Base-by-base conservation (phyloP, 1,140 invertebrate species). In the Whitmania pigra region DNA sequence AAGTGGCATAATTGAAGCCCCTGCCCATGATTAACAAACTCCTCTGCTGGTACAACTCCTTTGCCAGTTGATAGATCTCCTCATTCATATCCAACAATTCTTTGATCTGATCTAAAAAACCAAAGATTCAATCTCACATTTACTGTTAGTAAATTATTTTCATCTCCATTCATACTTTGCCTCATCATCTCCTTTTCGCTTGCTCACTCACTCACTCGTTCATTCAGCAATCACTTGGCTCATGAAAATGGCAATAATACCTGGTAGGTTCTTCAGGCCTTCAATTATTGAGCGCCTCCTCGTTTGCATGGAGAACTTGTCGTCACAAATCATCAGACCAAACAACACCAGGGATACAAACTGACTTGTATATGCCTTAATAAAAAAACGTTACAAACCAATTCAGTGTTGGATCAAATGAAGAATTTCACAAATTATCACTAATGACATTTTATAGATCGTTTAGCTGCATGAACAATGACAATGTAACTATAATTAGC, bases 271-370 rank as follows among this genome's bases (percentile, higher is more conserved):
- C 57, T 71, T 54, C 67, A 77, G 75, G 53, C 49, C 49, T 60
- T 22, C 53, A 29, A 74, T 73, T 69, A 71, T 60, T 49, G 78
- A 89, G 85, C 5, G 87, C 85, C 81, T 90, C 88, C 69, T 87
- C 49, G 88, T 85, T 77, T 89, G 88, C 80, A 95, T 86, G 1
- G 94, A 98, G 77, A 98, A 89, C 75, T 94, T 87, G 82, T 99
- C 97, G 82, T 99, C 95, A 79, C 93, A 93, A 88, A 99, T 93
- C 53, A 97, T 93, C 55, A 99, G 83, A 1, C 91, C 95, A 83
- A 99, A 98, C 94, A 99, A 95, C 0, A 99, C 94, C 43, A 99
- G 85, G 0, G 96, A 93, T 72, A 99, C 91, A 83, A 99, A 97
- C 83, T 99, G 97, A 72, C 94, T 97, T 0, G 97, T 99, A 82